phyloP scores from a whole-genome alignment of 1,140 invertebrate genomes.

The Aphelenchoides fujianensis region DNA sequence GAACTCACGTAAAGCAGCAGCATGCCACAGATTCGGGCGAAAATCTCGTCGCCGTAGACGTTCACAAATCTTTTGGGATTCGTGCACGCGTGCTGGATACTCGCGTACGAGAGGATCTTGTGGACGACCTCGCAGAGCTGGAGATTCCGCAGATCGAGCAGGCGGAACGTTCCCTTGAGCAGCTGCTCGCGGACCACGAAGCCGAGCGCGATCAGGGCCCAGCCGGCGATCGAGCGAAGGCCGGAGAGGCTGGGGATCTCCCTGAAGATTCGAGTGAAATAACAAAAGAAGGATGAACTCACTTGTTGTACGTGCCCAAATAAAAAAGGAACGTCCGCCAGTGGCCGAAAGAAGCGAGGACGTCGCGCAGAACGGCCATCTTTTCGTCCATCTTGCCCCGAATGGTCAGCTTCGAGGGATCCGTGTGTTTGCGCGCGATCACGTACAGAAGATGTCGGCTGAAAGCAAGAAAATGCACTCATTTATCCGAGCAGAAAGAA shows the following conservation, averaged over 20 bases:
- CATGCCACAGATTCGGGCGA: neutral
- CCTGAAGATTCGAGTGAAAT: neutral
- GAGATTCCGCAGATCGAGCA: neutral
- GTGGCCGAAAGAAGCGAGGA: neutral
- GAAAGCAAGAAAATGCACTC: neutral
- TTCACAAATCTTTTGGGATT: neutral
- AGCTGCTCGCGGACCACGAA: neutral
- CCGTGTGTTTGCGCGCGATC: too few species aligned
- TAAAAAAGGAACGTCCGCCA: conserved; percentile 7
- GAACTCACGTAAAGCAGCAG: neutral
- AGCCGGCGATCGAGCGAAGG: neutral
- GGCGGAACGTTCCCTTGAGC: neutral
- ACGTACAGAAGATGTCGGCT: conserved; percentile 4
- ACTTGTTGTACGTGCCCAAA: conserved; percentile 1
- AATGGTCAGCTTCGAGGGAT: too few species aligned
- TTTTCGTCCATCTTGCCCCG: too few species aligned
- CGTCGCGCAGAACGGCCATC: neutral
- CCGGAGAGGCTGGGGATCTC: neutral
- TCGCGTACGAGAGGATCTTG: conserved; percentile 5
- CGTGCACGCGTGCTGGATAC: neutral
- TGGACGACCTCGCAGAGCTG: neutral
- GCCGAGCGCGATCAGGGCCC: neutral
- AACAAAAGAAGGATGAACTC: neutral
- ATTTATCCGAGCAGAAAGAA: too few species aligned
- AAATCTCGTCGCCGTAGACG: conserved; percentile 7